Conservation (phyloP, 1,140 invertebrate genomes). For the Ceratina australensis region DNA sequence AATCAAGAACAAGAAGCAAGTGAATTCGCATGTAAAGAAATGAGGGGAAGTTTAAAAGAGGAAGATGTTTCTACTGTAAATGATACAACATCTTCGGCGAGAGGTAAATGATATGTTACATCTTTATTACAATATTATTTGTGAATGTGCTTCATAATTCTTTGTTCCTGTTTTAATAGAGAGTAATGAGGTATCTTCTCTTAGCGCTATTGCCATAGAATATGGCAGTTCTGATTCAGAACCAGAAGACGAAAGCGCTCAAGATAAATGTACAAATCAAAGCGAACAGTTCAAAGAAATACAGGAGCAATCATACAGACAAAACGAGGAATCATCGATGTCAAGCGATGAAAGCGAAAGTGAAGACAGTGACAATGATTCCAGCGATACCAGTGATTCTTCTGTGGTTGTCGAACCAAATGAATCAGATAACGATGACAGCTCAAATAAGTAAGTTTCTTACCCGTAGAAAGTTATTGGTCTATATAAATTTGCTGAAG, state of each 20-base stretch:
- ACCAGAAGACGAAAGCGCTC: constrained; percentile 18
- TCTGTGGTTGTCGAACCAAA: background rate
- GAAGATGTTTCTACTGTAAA: background rate
- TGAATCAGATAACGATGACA: constrained; percentile 28
- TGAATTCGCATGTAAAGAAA: background rate
- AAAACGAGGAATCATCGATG: background rate
- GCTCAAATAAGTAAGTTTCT: constrained; percentile 16
- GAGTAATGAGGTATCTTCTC: constrained; percentile 27
- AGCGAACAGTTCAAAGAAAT: background rate
- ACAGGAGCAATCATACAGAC: constrained; percentile 37
- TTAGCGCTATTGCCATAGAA: constrained; percentile 40
- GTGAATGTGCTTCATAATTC: no score
- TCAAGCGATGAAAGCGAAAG: constrained; percentile 39
- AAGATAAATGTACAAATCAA: background rate
- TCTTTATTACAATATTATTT: background rate
- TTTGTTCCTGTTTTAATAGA: constrained; percentile 13
- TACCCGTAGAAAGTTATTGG: no score
- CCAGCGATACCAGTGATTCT: constrained; percentile 1
- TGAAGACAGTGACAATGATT: constrained; percentile 47
- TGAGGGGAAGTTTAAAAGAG: background rate
- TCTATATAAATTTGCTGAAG: background rate
- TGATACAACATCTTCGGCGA: background rate
- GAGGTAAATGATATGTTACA: constrained; percentile 3
- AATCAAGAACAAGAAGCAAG: background rate
- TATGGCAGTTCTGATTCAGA: constrained; percentile 51